These are phyloP conservation scores for Zygaena filipendulae DNA, from an alignment of 2,888 invertebrate species.

Conservation along the genomic window DNA sequence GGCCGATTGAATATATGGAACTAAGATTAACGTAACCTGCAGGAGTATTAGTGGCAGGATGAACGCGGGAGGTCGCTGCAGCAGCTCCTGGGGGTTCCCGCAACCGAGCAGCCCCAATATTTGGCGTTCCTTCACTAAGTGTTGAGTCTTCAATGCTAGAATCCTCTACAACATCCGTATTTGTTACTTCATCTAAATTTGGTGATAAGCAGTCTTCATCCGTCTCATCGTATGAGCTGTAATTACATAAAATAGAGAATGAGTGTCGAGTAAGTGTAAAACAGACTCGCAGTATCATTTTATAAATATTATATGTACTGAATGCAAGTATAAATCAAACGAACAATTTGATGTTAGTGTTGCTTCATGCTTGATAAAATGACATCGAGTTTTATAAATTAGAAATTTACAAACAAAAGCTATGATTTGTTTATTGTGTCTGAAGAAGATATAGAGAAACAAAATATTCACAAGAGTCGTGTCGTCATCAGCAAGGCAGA, in stretches of 20 bases:
- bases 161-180: slow-evolving; percentile 53
- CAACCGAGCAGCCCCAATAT: slow-evolving; percentile 18
- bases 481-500: slow-evolving; percentile 67
- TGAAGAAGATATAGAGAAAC: no score
- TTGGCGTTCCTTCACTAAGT: slow-evolving; percentile 36
- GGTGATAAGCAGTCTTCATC: slow-evolving; percentile 76
- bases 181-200: slow-evolving; percentile 72
- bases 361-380: slow-evolving; percentile 46
- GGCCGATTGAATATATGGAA: slow-evolving; percentile 54
- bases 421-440: slow-evolving; percentile 25
- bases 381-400: slow-evolving; percentile 36
- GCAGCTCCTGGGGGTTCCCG: slow-evolving; percentile 18
- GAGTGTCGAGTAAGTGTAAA: no score
- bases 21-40: slow-evolving; percentile 53
- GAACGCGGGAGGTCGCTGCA: slow-evolving; percentile 21
- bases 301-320: slow-evolving; percentile 57
- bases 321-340: no score
- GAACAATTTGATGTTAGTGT: slow-evolving; percentile 48
- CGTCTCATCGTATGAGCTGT: slow-evolving; percentile 77
- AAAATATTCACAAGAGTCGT: slow-evolving; percentile 39
- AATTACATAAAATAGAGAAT: slow-evolving; percentile 27
- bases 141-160: slow-evolving; percentile 57
- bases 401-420: slow-evolving; percentile 60
- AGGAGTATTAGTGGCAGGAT: slow-evolving; percentile 14
- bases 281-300: no score